These are phyloP conservation scores for Ypsolopha sequella DNA, from an alignment of 2,888 invertebrate genomes.

Conservation along the genomic window DNA sequence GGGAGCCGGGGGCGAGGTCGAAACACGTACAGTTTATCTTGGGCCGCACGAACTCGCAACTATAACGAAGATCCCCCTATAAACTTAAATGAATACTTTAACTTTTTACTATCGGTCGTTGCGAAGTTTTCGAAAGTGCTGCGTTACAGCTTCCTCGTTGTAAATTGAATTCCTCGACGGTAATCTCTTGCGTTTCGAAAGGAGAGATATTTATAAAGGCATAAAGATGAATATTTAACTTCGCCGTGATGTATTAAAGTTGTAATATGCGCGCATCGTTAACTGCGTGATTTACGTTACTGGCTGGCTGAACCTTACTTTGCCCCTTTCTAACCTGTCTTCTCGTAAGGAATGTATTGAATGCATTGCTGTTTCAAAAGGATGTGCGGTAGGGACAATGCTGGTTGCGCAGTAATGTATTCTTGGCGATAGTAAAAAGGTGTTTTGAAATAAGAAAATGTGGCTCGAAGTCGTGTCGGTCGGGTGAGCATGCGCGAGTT, in stretches of 20 bases:
- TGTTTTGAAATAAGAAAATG: conserved; percentile 59
- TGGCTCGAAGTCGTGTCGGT: conserved; percentile 58
- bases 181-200: conserved; percentile 10
- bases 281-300: conserved; percentile 49
- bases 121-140: not conserved
- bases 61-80: conserved; percentile 11
- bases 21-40: conserved; percentile 44
- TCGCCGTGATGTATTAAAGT: conserved; percentile 32
- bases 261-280: conserved; percentile 53
- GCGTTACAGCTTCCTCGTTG: conserved; percentile 13
- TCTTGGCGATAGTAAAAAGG: conserved; percentile 34
- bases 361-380: conserved; percentile 41
- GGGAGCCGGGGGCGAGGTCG: conserved; percentile 51
- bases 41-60: conserved; percentile 22
- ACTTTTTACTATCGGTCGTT: not conserved
- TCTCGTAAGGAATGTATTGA: conserved; percentile 14
- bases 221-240: conserved; percentile 30
- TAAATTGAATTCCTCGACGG: conserved; percentile 14
- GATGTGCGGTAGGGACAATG: conserved; percentile 20
- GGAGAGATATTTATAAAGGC: conserved; percentile 15
- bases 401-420: conserved; percentile 47
- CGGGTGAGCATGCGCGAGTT: conserved; percentile 69
- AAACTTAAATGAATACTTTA: conserved; percentile 11
- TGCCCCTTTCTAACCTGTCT: conserved; percentile 23
- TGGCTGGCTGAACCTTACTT: conserved; percentile 39